Conservation (phyloP, 1,140 invertebrate species). For the Megalopta genalis region DNA sequence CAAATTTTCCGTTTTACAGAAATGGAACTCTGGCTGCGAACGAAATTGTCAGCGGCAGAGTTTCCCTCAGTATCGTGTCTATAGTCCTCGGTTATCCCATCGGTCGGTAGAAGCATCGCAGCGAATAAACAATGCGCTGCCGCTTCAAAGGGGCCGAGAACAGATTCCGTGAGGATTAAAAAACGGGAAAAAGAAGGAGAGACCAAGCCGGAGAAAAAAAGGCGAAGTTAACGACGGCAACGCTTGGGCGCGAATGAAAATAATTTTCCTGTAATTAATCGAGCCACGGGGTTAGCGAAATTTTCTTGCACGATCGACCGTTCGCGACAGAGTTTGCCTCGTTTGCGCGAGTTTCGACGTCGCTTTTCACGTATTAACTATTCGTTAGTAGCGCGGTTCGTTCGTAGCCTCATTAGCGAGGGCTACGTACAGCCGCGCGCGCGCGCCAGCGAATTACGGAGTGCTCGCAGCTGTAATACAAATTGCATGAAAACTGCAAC, state of each 20-base stretch:
- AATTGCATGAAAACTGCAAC: constrained; percentile 65
- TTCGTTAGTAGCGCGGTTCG: constrained; percentile 58
- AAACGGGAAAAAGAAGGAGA: no score
- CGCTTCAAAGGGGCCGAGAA: not conserved
- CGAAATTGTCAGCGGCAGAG: no score
- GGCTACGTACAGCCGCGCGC: constrained; percentile 45
- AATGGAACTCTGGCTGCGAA: no score
- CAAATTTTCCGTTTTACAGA: no score
- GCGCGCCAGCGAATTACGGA: constrained; percentile 58
- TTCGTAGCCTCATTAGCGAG: constrained; percentile 63
- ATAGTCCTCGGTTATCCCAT: no score
- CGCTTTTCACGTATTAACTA: constrained; percentile 64
- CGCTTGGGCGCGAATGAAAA: not conserved
- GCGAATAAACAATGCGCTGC: no score
- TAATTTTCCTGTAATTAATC: constrained; percentile 44
- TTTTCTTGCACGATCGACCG: constrained; percentile 57
- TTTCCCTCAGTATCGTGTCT: no score
- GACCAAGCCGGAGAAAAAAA: not conserved
- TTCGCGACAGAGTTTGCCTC: constrained; percentile 44
- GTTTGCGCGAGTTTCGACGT: constrained; percentile 58
- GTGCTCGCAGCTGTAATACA: constrained; percentile 62
- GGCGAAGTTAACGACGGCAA: not conserved
- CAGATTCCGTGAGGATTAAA: not conserved
- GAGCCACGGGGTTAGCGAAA: constrained; percentile 13
- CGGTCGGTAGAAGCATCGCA: no score